These are phyloP conservation scores for Pogonomyrmex californicus DNA, from an alignment of 1,140 invertebrate species.

Conservation along the genomic window DNA sequence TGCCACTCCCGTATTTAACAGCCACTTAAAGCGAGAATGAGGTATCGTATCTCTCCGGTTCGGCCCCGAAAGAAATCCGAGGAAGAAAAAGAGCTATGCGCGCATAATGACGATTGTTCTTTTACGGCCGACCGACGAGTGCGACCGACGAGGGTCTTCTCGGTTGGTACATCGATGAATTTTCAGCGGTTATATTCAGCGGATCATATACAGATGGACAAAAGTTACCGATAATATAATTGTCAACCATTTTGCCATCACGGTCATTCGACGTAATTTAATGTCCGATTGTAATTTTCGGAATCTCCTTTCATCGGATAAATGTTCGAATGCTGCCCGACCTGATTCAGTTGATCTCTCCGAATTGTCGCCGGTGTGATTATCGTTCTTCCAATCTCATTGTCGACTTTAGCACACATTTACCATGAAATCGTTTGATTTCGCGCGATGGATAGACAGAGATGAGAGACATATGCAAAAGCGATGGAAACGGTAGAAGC, in stretches of 20 bases:
- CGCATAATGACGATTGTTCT: conserved; percentile 10
- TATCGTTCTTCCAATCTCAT: conserved; percentile 1
- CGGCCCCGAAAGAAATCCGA: not conserved
- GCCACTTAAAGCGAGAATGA: conserved; percentile 66
- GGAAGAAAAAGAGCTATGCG: not conserved
- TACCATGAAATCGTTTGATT: conserved; percentile 33
- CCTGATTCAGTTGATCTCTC: not conserved
- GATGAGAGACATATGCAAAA: not conserved
- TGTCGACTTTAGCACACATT: conserved; percentile 3
- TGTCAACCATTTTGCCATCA: not conserved
- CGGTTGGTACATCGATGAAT: not conserved
- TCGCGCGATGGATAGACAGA: not conserved
- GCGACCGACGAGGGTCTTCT: not conserved
- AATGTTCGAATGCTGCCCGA: not conserved
- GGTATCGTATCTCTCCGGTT: conserved; percentile 48
- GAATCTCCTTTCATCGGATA: not conserved
- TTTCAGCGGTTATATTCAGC: not conserved
- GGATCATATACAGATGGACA: not conserved
- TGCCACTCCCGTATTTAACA: conserved; percentile 72
- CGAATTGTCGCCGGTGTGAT: not conserved
- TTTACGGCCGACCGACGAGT: not conserved
- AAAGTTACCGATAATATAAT: conserved; percentile 21
- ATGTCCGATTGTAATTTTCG: conserved; percentile 1
- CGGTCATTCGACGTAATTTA: not conserved
- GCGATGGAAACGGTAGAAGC: conserved; percentile 28